Conservation (phyloP, 2,797 vertebrate species). For the Jordanella pulchra region DNA sequence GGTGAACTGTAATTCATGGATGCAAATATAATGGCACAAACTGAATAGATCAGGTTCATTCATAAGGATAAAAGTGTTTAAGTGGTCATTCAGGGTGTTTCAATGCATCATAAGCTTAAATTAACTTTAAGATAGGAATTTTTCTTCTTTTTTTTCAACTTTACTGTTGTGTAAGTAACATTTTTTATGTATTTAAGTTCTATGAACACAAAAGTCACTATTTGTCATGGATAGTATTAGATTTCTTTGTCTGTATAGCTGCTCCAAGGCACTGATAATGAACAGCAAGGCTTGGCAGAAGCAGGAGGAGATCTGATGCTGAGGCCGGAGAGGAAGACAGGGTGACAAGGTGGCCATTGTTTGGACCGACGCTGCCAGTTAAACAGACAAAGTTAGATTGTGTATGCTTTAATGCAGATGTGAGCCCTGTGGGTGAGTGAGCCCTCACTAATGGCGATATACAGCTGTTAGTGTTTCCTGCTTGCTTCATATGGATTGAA, state of each 20-base stretch:
- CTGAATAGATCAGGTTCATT: too few relatives aligned
- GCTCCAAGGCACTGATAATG: constrained; percentile 31
- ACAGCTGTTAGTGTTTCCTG: constrained; percentile 30
- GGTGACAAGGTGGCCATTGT: constrained; percentile 75
- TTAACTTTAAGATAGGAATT: too few relatives aligned
- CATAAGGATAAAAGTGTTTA: too few relatives aligned
- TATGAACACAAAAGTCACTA: neutral
- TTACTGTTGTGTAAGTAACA: too few relatives aligned
- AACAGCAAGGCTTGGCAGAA: constrained; percentile 53
- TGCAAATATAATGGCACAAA: too few relatives aligned
- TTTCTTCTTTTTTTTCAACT: neutral
- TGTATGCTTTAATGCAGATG: constrained; percentile 39
- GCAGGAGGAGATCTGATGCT: constrained; percentile 50
- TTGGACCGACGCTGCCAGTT: constrained; percentile 43
- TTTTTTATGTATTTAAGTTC: neutral
- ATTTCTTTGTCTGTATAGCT: constrained; percentile 17
- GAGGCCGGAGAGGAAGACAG: constrained; percentile 42
- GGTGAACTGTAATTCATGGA: too few relatives aligned
- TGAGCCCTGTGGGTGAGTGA: constrained; percentile 23
- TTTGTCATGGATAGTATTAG: neutral
- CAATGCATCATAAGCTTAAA: too few relatives aligned
- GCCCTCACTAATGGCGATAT: constrained; percentile 34
- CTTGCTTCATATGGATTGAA: constrained; percentile 1
- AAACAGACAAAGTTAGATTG: constrained; percentile 27
- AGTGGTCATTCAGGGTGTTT: too few relatives aligned